phyloP scores from a whole-genome alignment of 2,888 invertebrate species.

The Drosophila differens region DNA sequence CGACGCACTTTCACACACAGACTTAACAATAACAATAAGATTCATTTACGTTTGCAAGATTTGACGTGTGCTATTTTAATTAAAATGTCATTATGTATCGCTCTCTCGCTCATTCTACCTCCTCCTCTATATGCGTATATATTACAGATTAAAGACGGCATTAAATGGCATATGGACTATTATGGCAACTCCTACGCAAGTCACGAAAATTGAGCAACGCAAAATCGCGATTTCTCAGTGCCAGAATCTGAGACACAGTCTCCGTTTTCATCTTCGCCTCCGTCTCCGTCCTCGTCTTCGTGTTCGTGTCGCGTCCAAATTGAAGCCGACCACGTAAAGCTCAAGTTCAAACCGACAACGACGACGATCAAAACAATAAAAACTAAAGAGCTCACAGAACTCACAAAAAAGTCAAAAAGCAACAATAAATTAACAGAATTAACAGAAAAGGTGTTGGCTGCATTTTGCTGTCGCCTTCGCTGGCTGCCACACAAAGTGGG shows the following conservation, averaged over 20 bases:
- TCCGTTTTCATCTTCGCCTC: slow-evolving; percentile 7
- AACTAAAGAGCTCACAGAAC: slow-evolving; percentile 52
- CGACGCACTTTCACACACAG: slow-evolving; percentile 49
- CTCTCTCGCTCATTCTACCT: slow-evolving; percentile 15
- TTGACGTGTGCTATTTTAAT: slow-evolving; percentile 55
- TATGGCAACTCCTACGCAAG: slow-evolving; percentile 74
- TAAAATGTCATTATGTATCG: slow-evolving; percentile 53
- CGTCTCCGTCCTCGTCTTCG: slow-evolving; percentile 6
- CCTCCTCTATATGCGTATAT: slow-evolving; percentile 25
- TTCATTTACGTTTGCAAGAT: slow-evolving; percentile 64
- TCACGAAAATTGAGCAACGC: slow-evolving; percentile 66
- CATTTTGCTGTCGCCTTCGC: slow-evolving; percentile 42
- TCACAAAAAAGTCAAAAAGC: slow-evolving; percentile 30
- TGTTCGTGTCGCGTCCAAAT: slow-evolving; percentile 31
- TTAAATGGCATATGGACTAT: slow-evolving; percentile 71
- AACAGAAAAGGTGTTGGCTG: slow-evolving; percentile 58
- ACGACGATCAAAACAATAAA: slow-evolving; percentile 47
- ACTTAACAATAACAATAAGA: slow-evolving; percentile 39
- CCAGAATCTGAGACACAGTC: slow-evolving; percentile 40
- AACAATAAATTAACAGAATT: slow-evolving; percentile 57
- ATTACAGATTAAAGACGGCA: slow-evolving; percentile 72
- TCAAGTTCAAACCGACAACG: slow-evolving; percentile 64
- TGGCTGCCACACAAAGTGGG: slow-evolving; percentile 50
- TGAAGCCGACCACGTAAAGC: slow-evolving; percentile 72
- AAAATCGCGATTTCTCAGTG: slow-evolving; percentile 60